Evolutionary conservation across 2,113 vertebrate genomes (phyloP).

Genomic region (Paramormyrops kingsleyae): DNA sequence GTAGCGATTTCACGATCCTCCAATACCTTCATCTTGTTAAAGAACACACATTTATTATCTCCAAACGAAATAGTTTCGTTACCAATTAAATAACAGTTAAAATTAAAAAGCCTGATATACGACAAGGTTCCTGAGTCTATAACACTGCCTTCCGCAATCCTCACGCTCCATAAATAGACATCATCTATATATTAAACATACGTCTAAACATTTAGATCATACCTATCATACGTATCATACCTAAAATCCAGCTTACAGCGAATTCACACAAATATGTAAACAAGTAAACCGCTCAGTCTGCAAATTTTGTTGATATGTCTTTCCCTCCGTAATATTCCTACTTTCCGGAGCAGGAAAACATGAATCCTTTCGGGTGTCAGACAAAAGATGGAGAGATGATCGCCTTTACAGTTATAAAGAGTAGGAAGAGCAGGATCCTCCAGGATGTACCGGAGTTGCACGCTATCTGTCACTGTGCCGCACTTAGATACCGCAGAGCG

Average conservation of each 20-base stretch:
- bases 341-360: background rate
- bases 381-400: background rate
- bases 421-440: background rate
- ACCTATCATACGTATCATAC: background rate
- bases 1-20: background rate
- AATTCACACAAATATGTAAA: background rate
- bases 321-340: background rate
- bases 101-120: background rate
- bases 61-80: background rate
- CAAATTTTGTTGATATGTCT: background rate
- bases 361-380: background rate
- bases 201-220: background rate
- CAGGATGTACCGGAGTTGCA: constrained; percentile 21
- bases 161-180: background rate
- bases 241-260: background rate
- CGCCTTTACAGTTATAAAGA: background rate
- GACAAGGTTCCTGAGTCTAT: background rate
- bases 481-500: constrained; percentile 30
- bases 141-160: background rate
- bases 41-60: background rate
- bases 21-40: background rate
- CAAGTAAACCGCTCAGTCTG: constrained; percentile 4
- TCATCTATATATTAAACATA: background rate
- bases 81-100: background rate
- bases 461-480: background rate